phyloP scores from a whole-genome alignment of 1,140 invertebrate species.

The Penaeus indicus region DNA sequence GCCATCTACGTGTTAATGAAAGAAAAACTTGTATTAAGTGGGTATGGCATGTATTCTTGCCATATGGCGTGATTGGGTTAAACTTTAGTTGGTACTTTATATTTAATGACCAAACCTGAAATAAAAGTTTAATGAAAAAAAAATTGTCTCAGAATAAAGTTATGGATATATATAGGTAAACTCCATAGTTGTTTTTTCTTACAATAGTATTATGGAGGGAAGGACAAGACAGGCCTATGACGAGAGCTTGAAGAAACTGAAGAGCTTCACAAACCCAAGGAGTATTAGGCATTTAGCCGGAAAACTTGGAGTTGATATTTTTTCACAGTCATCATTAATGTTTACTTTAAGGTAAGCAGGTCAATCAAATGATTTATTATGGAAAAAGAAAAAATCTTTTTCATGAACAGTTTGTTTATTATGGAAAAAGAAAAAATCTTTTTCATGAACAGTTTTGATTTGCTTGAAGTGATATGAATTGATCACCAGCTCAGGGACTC shows the following conservation, averaged over 20 bases:
- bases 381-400: slow-evolving; percentile 79
- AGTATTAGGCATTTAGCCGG: slow-evolving; percentile 84
- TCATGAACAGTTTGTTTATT: no score
- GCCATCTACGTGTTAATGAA: no score
- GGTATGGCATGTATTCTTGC: no score
- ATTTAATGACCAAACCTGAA: no score
- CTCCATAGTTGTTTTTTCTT: neutral
- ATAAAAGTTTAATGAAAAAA: no score
- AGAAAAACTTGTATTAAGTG: no score
- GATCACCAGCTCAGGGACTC: slow-evolving; percentile 75
- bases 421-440: slow-evolving; percentile 78
- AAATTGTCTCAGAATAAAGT: no score
- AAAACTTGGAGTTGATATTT: slow-evolving; percentile 78
- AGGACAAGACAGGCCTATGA: slow-evolving; percentile 75
- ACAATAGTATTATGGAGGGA: slow-evolving; percentile 29
- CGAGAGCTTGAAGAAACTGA: slow-evolving; percentile 84
- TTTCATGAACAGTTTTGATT: slow-evolving; percentile 73
- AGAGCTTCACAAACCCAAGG: slow-evolving; percentile 91
- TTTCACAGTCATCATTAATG: slow-evolving; percentile 82
- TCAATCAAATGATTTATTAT: slow-evolving; percentile 21
- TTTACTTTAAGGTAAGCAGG: slow-evolving; percentile 61
- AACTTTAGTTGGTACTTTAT: no score
- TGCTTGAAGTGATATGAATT: no score
- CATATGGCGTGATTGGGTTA: no score
- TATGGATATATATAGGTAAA: neutral